These are phyloP conservation scores for Notiomystis cincta DNA, from an alignment of 2,113 vertebrate species.

Conservation along the genomic window DNA sequence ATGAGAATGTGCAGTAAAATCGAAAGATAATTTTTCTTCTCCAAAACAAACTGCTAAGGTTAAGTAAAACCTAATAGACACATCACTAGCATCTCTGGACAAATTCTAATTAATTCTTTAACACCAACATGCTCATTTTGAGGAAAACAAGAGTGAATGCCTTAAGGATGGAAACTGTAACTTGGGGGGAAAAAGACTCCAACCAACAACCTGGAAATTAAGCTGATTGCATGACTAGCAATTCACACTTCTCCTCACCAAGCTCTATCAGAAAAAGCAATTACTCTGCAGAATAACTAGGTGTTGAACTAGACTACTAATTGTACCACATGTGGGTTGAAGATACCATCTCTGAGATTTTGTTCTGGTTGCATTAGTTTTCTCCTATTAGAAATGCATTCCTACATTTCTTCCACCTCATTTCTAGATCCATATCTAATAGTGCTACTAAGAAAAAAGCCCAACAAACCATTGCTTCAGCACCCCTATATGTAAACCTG, in stretches of 20 bases:
- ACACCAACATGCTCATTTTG: not conserved
- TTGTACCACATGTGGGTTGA: not conserved
- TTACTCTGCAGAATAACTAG: not conserved
- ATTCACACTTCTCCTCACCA: not conserved
- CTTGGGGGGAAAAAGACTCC: fast-evolving
- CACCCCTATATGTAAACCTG: not conserved
- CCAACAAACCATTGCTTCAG: not conserved
- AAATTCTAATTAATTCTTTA: not conserved
- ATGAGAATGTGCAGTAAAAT: not conserved
- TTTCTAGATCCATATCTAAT: slow-evolving; percentile 11
- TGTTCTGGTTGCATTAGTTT: not conserved
- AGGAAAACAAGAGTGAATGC: not conserved
- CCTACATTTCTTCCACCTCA: not conserved
- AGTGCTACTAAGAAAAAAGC: not conserved
- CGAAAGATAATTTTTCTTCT: not conserved
- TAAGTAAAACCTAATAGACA: not conserved
- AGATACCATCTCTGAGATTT: slow-evolving; percentile 10
- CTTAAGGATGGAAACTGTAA: not conserved
- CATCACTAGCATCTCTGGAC: not conserved
- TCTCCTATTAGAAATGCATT: not conserved
- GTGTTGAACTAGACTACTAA: not conserved
- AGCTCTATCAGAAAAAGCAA: not conserved
- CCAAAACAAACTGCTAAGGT: not conserved
- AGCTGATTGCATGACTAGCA: not conserved
- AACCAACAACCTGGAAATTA: not conserved